Evolutionary conservation across 2,113 vertebrate genomes (phyloP).

Genomic region (Uria lomvia): DNA sequence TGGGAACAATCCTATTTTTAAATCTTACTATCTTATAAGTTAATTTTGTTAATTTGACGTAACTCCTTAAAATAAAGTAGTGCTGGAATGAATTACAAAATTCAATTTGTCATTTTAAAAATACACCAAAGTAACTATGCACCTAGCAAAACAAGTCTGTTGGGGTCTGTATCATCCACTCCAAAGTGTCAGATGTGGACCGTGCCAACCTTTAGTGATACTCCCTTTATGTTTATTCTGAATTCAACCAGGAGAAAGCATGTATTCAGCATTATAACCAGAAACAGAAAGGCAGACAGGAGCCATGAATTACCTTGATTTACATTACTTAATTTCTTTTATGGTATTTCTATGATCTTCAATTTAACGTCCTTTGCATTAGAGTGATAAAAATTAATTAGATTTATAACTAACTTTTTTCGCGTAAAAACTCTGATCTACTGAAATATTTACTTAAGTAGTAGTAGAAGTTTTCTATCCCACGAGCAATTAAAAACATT

Average conservation of each 20-base stretch:
- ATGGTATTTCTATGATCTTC: neutral
- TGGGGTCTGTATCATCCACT: neutral
- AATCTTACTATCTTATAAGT: neutral
- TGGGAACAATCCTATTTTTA: neutral
- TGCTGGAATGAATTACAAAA: neutral
- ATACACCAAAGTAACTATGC: neutral
- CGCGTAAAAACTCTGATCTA: neutral
- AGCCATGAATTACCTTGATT: neutral
- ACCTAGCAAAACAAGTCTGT: neutral
- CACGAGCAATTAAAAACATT: neutral
- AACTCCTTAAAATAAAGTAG: neutral
- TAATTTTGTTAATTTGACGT: neutral
- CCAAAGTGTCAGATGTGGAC: neutral
- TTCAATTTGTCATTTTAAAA: neutral
- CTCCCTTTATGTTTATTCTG: neutral
- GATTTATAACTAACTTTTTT: neutral
- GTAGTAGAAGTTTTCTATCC: neutral
- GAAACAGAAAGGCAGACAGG: neutral
- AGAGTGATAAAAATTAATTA: neutral
- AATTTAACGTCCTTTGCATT: neutral
- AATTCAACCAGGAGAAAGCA: neutral
- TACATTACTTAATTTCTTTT: neutral
- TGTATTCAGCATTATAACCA: neutral
- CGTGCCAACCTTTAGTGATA: fast-evolving
- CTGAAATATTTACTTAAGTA: neutral